Conservation (phyloP, 2,113 vertebrate genomes). For the Pleuronectes platessa region DNA sequence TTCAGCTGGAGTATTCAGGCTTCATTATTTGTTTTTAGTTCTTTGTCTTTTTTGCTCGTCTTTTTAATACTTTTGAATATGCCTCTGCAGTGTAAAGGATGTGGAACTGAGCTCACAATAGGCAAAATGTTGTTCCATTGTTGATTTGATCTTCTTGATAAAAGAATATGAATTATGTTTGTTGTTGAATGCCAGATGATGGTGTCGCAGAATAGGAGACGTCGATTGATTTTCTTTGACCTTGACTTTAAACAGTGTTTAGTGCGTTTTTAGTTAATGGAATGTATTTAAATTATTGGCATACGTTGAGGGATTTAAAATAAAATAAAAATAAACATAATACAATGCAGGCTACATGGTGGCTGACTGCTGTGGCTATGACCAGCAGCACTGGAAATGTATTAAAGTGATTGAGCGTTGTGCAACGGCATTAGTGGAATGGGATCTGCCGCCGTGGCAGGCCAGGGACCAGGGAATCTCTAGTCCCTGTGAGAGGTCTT, state of each 20-base stretch:
- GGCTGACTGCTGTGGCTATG: slow-evolving; percentile 30
- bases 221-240: slow-evolving; percentile 9
- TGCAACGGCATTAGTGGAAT: slow-evolving; percentile 80
- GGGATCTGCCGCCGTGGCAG: slow-evolving; percentile 66
- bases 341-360: slow-evolving; percentile 18
- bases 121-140: not conserved
- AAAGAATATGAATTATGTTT: not conserved
- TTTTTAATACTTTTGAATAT: not conserved
- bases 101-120: not conserved
- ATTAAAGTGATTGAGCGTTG: slow-evolving; percentile 79
- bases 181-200: slow-evolving; percentile 13
- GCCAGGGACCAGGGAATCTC: slow-evolving; percentile 58
- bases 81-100: not conserved
- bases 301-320: slow-evolving; percentile 9
- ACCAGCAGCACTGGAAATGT: slow-evolving; percentile 59
- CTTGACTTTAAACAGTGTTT: slow-evolving; percentile 13
- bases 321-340: slow-evolving; percentile 25
- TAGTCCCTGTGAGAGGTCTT: slow-evolving; percentile 60
- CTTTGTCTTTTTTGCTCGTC: too few species aligned
- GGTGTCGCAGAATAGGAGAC: not conserved
- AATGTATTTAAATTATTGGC: slow-evolving; percentile 42
- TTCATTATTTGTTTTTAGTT: too few species aligned
- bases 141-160: slow-evolving; percentile 29
- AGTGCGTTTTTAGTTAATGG: slow-evolving; percentile 22
- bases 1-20: too few species aligned